Percentiles rank a stretch among this genome's conserved stretches.
phyloP scores from a whole-genome alignment of 2,113 vertebrate genomes.

The Tretioscincus oriximinensis region DNA sequence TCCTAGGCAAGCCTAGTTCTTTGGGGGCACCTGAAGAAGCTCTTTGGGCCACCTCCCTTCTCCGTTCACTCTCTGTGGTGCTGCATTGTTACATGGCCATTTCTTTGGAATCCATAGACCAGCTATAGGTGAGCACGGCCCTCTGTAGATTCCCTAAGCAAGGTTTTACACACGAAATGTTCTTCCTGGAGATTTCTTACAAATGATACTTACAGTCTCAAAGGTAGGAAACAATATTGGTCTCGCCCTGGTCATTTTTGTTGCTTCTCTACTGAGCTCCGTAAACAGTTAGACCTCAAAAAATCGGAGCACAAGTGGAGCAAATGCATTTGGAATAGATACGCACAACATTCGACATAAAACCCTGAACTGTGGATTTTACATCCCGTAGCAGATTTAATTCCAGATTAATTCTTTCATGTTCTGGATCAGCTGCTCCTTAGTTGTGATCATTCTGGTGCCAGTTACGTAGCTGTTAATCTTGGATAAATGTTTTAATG shows the following conservation, averaged over 20 bases:
- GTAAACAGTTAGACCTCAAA: background rate
- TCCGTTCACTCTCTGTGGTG: too few species aligned
- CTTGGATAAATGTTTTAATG: conserved; percentile 49
- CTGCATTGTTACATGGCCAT: too few species aligned
- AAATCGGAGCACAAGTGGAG: background rate
- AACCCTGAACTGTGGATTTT: conserved; percentile 11
- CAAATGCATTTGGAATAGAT: background rate
- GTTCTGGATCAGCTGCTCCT: conserved; percentile 23
- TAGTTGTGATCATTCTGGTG: background rate
- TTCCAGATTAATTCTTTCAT: conserved; percentile 26
- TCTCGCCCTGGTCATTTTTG: background rate
- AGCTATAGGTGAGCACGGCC: too few species aligned
- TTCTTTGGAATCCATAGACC: too few species aligned
- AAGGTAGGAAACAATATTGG: background rate
- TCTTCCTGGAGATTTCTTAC: too few species aligned
- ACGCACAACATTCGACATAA: background rate
- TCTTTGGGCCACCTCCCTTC: too few species aligned
- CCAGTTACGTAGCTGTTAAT: conserved; percentile 42
- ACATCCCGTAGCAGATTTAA: conserved; percentile 7
- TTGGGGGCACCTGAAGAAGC: too few species aligned
- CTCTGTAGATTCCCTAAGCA: too few species aligned
- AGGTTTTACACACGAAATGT: background rate
- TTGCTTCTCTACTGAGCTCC: background rate
- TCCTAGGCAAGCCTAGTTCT: too few species aligned
- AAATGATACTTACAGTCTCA: background rate